Conservation (phyloP, 2,797 vertebrate genomes). For the Chloroceryle inda region DNA sequence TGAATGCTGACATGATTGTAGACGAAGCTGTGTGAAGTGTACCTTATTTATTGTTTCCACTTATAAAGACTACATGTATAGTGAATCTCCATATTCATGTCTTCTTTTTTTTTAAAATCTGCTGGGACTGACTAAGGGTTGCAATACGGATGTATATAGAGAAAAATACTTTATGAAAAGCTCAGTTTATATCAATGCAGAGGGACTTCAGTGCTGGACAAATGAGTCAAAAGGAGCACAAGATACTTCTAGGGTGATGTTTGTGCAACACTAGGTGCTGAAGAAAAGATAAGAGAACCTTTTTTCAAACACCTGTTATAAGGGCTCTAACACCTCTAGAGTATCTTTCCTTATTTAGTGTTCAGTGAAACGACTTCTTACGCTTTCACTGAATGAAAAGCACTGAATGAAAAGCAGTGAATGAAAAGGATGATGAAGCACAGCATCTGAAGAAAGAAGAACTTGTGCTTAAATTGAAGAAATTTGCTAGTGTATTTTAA, state of each 20-base stretch:
- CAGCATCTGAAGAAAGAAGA: neutral
- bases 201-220: neutral
- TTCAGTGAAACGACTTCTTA: neutral
- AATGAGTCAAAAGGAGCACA: neutral
- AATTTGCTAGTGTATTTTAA: neutral
- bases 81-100: neutral
- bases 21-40: neutral
- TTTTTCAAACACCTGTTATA: neutral
- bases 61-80: neutral
- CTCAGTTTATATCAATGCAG: neutral
- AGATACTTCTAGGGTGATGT: neutral
- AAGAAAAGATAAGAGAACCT: neutral
- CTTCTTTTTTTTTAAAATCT: neutral
- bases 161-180: neutral
- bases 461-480: neutral
- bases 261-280: neutral
- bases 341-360: neutral
- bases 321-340: neutral
- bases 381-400: neutral
- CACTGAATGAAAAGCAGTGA: too few relatives aligned
- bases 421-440: neutral
- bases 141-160: neutral
- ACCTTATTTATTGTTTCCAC: neutral
- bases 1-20: neutral
- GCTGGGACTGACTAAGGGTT: neutral